Evolutionary conservation across 2,888 invertebrate genomes (phyloP).

Genomic region (Drosophila recens): DNA sequence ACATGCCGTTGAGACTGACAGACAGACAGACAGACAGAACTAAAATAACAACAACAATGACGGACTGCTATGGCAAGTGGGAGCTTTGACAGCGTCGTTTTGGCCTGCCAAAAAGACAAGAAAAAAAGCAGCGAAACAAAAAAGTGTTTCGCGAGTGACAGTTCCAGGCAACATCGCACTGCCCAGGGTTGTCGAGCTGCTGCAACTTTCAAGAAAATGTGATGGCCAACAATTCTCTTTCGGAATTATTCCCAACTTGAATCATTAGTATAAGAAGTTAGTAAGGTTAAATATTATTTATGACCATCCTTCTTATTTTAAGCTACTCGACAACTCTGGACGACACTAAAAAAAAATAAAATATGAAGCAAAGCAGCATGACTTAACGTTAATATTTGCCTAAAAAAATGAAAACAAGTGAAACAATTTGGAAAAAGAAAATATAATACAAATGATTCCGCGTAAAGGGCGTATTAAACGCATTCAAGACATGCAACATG

Average conservation of each 20-base stretch:
- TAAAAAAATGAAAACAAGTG: constrained; percentile 22
- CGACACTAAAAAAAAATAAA: constrained; percentile 17
- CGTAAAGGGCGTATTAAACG: constrained; percentile 58
- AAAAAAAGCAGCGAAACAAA: constrained; percentile 10
- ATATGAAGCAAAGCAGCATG: constrained; percentile 19
- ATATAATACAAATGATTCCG: constrained; percentile 61
- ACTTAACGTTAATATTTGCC: constrained; percentile 61
- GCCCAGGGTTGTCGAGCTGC: constrained; percentile 45
- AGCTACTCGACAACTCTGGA: constrained; percentile 40
- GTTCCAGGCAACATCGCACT: constrained; percentile 38
- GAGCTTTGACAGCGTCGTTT: constrained; percentile 70
- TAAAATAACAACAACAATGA: constrained; percentile 37
- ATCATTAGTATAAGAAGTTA: not conserved
- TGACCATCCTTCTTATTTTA: not conserved
- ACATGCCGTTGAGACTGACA: constrained; percentile 32
- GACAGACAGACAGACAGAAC: constrained; percentile 27
- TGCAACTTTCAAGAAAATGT: not conserved
- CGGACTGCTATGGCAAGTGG: constrained; percentile 65
- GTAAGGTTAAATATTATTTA: not conserved
- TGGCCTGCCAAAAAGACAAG: constrained; percentile 30
- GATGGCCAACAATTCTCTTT: not conserved
- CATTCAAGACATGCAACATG: constrained; percentile 57
- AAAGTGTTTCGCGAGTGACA: constrained; percentile 53
- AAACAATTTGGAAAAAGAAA: constrained; percentile 37
- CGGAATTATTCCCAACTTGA: not conserved